These are phyloP conservation scores for Parauchenoglanis punctatus DNA, from an alignment of 2,797 vertebrate genomes.

Conservation along the genomic window DNA sequence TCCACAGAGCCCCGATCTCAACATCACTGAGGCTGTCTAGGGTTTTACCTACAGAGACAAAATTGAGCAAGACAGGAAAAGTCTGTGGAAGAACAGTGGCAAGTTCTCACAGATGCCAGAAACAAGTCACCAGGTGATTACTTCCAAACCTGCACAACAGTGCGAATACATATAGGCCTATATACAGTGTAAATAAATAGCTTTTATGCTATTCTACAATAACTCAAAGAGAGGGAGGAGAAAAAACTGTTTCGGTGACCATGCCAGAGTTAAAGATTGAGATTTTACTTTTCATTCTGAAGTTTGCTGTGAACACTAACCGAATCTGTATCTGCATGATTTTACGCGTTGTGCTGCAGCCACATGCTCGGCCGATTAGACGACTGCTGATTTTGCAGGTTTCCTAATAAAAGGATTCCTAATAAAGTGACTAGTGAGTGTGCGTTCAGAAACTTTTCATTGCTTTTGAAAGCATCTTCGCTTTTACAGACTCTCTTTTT, in stretches of 20 bases:
- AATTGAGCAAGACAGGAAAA: background rate
- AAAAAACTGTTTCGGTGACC: background rate
- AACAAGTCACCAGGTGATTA: background rate
- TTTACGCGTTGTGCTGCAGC: background rate
- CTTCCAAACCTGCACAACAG: background rate
- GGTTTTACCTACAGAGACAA: background rate
- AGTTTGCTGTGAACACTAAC: background rate
- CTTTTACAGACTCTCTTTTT: background rate
- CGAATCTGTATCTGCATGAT: background rate
- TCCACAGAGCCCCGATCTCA: background rate
- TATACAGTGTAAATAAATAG: background rate
- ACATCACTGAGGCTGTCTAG: background rate
- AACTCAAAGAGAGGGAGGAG: no score
- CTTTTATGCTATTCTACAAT: background rate
- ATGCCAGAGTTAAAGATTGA: background rate
- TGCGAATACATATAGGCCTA: background rate
- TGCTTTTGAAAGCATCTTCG: background rate
- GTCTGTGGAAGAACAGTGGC: constrained; percentile 8
- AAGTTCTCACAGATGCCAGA: background rate
- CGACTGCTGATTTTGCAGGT: background rate
- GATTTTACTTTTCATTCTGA: background rate
- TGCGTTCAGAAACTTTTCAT: background rate
- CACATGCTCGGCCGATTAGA: background rate
- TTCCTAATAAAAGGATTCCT: background rate
- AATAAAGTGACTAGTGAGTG: background rate